Evolutionary conservation across 2,113 vertebrate species (phyloP).

Genomic region (Terrapene triunguis): DNA sequence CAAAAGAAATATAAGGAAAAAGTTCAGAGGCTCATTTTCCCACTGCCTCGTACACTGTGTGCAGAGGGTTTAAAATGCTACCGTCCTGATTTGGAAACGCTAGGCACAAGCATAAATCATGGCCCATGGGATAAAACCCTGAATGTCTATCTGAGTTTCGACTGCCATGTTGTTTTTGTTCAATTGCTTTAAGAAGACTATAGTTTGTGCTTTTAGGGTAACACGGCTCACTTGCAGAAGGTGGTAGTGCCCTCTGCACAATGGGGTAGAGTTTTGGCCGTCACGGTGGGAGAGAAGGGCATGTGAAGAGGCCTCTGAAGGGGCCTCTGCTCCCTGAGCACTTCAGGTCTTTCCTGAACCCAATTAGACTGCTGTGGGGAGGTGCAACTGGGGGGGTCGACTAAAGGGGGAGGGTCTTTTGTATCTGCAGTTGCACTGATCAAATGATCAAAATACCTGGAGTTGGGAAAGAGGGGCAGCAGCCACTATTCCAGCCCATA

Average conservation of each 20-base stretch:
- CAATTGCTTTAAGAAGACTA: not conserved
- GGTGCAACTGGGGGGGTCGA: not conserved
- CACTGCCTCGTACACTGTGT: not conserved
- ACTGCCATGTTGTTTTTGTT: fast-evolving
- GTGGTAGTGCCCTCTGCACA: not conserved
- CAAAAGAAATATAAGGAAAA: not conserved
- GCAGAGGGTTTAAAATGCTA: not conserved
- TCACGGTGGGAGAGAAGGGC: not conserved
- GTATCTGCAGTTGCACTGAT: not conserved
- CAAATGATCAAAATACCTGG: slow-evolving; percentile 23
- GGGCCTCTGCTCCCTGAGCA: not conserved
- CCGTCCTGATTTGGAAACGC: not conserved
- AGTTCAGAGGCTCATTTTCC: slow-evolving; percentile 1
- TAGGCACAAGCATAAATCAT: not conserved
- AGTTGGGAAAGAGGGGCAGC: not conserved
- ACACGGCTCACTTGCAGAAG: not conserved
- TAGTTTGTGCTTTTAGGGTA: not conserved
- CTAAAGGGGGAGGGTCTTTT: not conserved
- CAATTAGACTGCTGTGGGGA: not conserved
- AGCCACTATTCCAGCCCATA: not conserved
- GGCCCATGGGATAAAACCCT: not conserved
- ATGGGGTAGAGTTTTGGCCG: not conserved
- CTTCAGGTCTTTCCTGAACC: not conserved
- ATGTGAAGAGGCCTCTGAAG: not conserved
- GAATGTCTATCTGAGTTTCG: not conserved